A percentile compares a stretch with the other conserved stretches of the same genome.
These are phyloP conservation scores for Nasonia vitripennis DNA, from an alignment of 1,140 invertebrate species.

Conservation along the genomic window DNA sequence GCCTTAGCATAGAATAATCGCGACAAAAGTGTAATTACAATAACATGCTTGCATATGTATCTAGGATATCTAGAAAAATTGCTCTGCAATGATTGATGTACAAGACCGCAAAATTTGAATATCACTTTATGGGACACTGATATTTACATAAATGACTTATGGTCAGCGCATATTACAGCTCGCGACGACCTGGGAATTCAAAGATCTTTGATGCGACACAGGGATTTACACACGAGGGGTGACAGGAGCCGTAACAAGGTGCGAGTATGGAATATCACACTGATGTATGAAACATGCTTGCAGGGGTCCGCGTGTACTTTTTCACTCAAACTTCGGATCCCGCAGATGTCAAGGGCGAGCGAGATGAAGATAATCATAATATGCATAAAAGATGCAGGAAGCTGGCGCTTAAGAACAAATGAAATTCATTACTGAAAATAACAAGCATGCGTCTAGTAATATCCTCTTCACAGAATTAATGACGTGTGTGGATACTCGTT, in stretches of 20 bases:
- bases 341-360: neutral
- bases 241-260: neutral
- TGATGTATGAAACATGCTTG: neutral
- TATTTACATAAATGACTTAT: slow-evolving; percentile 5
- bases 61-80: no score
- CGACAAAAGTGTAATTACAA: no score
- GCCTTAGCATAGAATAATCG: no score
- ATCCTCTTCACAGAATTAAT: no score
- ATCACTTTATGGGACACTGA: neutral
- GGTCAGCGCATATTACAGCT: neutral
- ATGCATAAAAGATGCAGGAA: no score
- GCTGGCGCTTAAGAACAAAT: no score
- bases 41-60: no score
- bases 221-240: neutral
- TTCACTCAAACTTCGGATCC: neutral
- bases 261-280: neutral
- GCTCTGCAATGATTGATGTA: neutral
- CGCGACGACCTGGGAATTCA: neutral
- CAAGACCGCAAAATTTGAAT: neutral
- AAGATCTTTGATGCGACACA: neutral
- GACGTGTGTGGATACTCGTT: no score
- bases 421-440: no score
- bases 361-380: neutral
- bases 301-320: neutral
- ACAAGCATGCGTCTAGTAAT: no score